phyloP scores from a whole-genome alignment of 1,140 invertebrate genomes.

The Ceratosolen fusciceps region DNA sequence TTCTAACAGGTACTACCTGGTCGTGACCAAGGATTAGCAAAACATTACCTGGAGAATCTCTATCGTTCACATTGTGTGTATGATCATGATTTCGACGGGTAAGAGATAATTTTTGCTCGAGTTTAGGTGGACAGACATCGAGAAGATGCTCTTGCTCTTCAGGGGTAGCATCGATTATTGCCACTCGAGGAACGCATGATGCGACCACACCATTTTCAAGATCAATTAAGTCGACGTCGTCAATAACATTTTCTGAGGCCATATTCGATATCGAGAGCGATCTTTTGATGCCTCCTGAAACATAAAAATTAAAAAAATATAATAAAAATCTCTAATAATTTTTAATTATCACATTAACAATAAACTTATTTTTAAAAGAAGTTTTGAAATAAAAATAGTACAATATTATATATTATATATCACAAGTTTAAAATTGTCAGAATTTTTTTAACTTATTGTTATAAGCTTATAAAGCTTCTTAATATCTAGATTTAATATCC shows the following conservation, averaged over 20 bases:
- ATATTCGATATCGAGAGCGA: not conserved
- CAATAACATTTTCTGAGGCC: slow-evolving; percentile 36
- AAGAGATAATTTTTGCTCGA: slow-evolving; percentile 66
- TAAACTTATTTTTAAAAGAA: too few species aligned
- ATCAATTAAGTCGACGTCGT: slow-evolving; percentile 67
- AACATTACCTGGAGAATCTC: slow-evolving; percentile 55
- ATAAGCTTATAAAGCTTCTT: too few species aligned
- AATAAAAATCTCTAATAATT: too few species aligned
- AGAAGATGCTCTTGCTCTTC: slow-evolving; percentile 68
- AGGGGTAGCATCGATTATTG: slow-evolving; percentile 50
- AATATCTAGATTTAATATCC: too few species aligned
- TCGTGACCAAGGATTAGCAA: slow-evolving; percentile 68
- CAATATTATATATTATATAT: too few species aligned
- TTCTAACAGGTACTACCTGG: slow-evolving; percentile 63
- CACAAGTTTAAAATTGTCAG: too few species aligned
- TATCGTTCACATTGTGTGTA: slow-evolving; percentile 49
- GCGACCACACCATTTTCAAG: slow-evolving; percentile 58
- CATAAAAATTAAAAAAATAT: not conserved
- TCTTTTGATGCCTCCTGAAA: slow-evolving; percentile 26
- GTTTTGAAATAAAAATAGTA: too few species aligned
- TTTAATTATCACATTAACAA: too few species aligned
- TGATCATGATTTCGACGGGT: slow-evolving; percentile 51
- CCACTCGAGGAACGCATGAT: slow-evolving; percentile 52
- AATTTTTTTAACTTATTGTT: too few species aligned
- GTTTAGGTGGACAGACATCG: slow-evolving; percentile 66